Percentiles rank a stretch among this genome's conserved stretches.
These are phyloP conservation scores for Drosophila suzukii DNA, from an alignment of 1,140 invertebrate genomes.

Conservation along the genomic window DNA sequence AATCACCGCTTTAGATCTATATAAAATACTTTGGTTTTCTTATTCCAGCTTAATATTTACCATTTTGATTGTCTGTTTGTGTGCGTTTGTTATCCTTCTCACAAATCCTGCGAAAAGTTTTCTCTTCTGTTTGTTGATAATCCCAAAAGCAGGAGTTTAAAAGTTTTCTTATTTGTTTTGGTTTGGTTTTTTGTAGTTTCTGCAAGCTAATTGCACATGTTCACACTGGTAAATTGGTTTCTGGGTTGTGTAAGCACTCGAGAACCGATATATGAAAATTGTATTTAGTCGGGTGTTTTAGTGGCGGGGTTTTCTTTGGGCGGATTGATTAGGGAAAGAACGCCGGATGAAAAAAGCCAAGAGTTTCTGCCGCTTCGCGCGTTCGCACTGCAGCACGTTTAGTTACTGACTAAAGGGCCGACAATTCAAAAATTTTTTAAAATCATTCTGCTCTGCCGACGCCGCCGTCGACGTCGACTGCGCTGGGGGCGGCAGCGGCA, in stretches of 20 bases:
- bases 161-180: slow-evolving; percentile 32
- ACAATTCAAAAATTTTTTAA: slow-evolving; percentile 84
- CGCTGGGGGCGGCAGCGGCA: slow-evolving; percentile 55
- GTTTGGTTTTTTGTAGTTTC: slow-evolving; percentile 1
- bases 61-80: slow-evolving; percentile 65
- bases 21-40: background rate
- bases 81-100: slow-evolving; percentile 40
- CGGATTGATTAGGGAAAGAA: slow-evolving; percentile 2
- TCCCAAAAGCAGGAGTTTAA: slow-evolving; percentile 35
- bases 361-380: slow-evolving; percentile 58
- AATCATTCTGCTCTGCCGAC: slow-evolving; percentile 68
- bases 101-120: slow-evolving; percentile 49
- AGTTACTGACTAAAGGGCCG: slow-evolving; percentile 84
- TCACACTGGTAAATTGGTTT: slow-evolving; percentile 36
- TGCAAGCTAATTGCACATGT: slow-evolving; percentile 27
- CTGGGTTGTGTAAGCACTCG: slow-evolving; percentile 22
- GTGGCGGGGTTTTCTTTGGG: background rate
- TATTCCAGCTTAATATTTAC: slow-evolving; percentile 51
- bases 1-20: background rate
- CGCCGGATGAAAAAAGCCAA: slow-evolving; percentile 13
- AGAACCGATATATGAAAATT: slow-evolving; percentile 5
- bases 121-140: slow-evolving; percentile 40
- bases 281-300: slow-evolving; percentile 3
- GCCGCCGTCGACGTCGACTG: slow-evolving; percentile 29
- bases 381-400: slow-evolving; percentile 84